Evolutionary conservation across 2,888 invertebrate genomes (phyloP).

Genomic region (Phoenoteleia sp.): DNA sequence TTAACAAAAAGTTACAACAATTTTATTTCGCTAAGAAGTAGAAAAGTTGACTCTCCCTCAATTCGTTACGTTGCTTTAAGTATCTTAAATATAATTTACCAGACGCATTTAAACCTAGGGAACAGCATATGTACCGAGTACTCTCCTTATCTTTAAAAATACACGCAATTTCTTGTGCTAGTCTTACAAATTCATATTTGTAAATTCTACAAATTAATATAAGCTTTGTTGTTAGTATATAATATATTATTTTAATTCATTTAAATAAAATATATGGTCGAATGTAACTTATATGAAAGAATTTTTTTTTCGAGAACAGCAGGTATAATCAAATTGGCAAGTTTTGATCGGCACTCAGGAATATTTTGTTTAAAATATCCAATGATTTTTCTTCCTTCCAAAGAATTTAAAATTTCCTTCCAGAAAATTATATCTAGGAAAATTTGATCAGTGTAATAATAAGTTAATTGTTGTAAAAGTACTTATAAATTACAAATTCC

Average conservation of each 20-base stretch:
- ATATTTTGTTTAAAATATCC: conserved; percentile 17
- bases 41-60: too few relatives aligned
- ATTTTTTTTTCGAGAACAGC: neutral
- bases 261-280: neutral
- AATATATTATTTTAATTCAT: neutral
- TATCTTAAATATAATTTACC: neutral
- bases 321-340: neutral
- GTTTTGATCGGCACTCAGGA: conserved; percentile 15
- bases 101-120: neutral
- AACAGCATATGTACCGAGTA: neutral
- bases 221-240: too few relatives aligned
- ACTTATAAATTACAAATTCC: too few relatives aligned
- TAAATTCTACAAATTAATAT: conserved; percentile 11
- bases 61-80: neutral
- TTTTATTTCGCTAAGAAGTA: too few relatives aligned
- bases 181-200: neutral
- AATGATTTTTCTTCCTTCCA: conserved; percentile 6
- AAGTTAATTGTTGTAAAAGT: too few relatives aligned
- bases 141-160: neutral
- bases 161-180: neutral
- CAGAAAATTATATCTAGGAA: too few relatives aligned
- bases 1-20: neutral
- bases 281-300: conserved; percentile 16
- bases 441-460: too few relatives aligned
- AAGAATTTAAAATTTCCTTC: conserved; percentile 2